Percentiles rank a stretch among this genome's conserved stretches.
Evolutionary conservation across 2,797 vertebrate genomes (phyloP).

Genomic region (Pantherophis alleghaniensis): DNA sequence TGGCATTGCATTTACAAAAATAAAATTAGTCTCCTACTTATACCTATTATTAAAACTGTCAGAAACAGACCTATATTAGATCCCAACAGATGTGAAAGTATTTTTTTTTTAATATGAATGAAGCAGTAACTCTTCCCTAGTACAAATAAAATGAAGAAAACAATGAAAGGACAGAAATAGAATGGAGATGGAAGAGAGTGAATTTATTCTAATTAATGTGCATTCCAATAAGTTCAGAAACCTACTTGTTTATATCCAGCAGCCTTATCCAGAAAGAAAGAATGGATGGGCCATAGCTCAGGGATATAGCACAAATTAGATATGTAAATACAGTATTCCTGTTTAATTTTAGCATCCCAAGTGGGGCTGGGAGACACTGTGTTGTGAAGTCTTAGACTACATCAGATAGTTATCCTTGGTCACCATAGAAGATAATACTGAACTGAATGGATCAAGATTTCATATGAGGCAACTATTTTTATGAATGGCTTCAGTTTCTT

Average conservation of each 20-base stretch:
- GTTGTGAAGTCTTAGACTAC: background rate
- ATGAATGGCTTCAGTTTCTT: background rate
- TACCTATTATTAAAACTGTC: background rate
- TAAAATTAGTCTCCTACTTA: background rate
- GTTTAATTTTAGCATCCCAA: background rate
- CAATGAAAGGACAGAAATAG: background rate
- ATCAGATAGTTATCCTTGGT: background rate
- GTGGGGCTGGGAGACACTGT: background rate
- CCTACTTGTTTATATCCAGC: background rate
- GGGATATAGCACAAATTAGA: background rate
- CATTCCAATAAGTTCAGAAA: background rate
- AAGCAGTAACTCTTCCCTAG: background rate
- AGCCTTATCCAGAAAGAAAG: background rate
- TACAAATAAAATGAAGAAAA: background rate
- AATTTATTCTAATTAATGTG: background rate
- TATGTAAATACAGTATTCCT: background rate
- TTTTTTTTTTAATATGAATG: background rate
- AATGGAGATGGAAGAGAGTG: background rate
- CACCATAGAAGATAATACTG: background rate
- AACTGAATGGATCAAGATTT: background rate
- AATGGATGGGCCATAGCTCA: background rate
- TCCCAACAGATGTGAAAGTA: background rate
- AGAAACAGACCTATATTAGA: background rate
- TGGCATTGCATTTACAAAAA: background rate
- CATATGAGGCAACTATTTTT: background rate